Percentiles rank a stretch among this genome's conserved stretches.
Conservation (phyloP, 1,140 invertebrate genomes). For the Sminthurinus signatus region DNA sequence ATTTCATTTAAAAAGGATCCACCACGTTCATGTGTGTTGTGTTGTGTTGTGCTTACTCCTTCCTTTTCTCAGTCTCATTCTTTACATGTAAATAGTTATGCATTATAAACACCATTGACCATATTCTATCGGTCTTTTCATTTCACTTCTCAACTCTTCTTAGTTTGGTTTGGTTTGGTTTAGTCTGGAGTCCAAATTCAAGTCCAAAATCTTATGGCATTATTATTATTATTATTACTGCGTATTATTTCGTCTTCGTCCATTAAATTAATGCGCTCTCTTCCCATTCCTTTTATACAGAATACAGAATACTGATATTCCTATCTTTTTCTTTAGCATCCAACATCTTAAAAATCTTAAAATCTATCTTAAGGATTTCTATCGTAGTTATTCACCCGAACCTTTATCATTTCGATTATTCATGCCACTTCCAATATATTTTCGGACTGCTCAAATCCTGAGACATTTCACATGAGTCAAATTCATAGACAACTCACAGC, state of each 20-base stretch:
- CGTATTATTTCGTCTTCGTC: conserved; percentile 8
- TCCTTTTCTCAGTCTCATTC: not conserved
- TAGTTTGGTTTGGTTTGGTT: no score
- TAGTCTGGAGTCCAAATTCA: no score
- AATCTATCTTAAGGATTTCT: conserved; percentile 4
- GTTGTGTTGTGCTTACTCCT: not conserved
- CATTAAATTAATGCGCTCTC: conserved; percentile 4
- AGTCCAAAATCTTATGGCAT: no score
- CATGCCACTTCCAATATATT: conserved; percentile 42
- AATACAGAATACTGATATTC: not conserved
- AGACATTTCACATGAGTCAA: not conserved
- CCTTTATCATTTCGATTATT: conserved; percentile 43
- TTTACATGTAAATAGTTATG: conserved; percentile 4
- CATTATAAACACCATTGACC: conserved; percentile 37
- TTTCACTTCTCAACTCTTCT: not conserved
- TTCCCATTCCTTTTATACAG: not conserved
- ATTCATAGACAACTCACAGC: no score
- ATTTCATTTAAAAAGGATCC: conserved; percentile 41
- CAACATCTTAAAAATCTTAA: no score
- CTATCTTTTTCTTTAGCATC: no score
- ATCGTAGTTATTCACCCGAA: conserved; percentile 8
- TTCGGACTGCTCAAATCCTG: conserved; percentile 18
- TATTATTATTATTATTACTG: no score
- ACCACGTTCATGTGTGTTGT: conserved; percentile 25
- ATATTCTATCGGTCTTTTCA: conserved; percentile 23